phyloP scores from a whole-genome alignment of 2,113 vertebrate genomes.

The Trinectes maculatus region DNA sequence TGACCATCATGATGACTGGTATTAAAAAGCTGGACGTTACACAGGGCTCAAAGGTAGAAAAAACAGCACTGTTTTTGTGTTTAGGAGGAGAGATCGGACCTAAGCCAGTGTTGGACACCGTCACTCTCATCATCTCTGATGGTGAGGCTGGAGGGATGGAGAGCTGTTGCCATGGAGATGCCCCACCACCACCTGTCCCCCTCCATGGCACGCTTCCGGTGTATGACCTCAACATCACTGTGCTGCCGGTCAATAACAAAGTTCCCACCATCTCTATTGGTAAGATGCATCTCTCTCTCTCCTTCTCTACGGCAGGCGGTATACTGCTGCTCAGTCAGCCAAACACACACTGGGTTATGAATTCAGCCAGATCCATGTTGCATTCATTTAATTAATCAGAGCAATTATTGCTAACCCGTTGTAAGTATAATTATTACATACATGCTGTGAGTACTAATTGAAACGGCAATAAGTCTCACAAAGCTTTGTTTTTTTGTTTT shows the following conservation, averaged over 20 bases:
- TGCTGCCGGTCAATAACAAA: conserved; percentile 79
- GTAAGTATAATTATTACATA: too few relatives aligned
- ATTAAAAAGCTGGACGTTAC: too few relatives aligned
- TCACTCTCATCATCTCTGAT: conserved; percentile 81
- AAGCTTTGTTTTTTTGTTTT: too few relatives aligned
- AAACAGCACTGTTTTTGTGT: background rate
- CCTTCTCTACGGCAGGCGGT: background rate
- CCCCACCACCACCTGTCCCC: conserved; percentile 68
- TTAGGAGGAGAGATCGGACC: conserved; percentile 81
- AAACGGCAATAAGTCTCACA: too few relatives aligned
- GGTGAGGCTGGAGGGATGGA: conserved; percentile 63
- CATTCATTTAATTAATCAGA: too few relatives aligned
- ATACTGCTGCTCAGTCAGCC: background rate
- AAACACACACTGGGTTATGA: too few relatives aligned
- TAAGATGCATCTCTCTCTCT: conserved; percentile 11
- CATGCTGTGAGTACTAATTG: too few relatives aligned
- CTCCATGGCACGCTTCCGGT: conserved; percentile 77
- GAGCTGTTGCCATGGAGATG: conserved; percentile 73
- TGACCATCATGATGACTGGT: too few relatives aligned
- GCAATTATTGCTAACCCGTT: too few relatives aligned
- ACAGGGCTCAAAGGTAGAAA: too few relatives aligned
- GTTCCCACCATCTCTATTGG: conserved; percentile 60
- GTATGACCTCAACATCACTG: conserved; percentile 80
- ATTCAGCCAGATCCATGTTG: too few relatives aligned
- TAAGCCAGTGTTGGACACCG: conserved; percentile 40